Conservation (phyloP, 2,113 vertebrate genomes). For the Tetrao urogallus region DNA sequence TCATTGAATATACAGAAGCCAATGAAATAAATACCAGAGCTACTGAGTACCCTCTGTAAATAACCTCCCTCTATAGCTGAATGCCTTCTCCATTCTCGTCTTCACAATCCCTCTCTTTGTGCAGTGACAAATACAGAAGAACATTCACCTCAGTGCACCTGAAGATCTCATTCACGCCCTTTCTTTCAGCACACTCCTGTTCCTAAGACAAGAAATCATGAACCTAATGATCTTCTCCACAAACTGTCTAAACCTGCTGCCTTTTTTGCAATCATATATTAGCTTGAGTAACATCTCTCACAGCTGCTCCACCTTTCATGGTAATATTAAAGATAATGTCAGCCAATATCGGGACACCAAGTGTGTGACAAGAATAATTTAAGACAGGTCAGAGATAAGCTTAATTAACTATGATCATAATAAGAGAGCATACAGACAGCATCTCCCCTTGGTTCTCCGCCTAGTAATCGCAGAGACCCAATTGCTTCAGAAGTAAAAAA, state of each 20-base stretch:
- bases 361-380: neutral
- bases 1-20: neutral
- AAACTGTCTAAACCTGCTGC: constrained; percentile 14
- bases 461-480: neutral
- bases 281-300: neutral
- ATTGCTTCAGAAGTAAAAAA: neutral
- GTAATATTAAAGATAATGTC: neutral
- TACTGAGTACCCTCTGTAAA: neutral
- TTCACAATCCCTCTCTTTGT: neutral
- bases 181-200: neutral
- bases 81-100: neutral
- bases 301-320: constrained; percentile 11
- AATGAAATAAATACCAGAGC: neutral
- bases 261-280: neutral
- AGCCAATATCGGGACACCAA: neutral
- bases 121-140: neutral
- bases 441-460: neutral
- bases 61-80: neutral
- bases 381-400: neutral
- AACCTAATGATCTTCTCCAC: neutral
- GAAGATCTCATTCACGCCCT: neutral
- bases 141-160: neutral
- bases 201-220: neutral
- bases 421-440: neutral
- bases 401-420: neutral